Conservation (phyloP, 2,888 invertebrate genomes). For the Macaria liturata region DNA sequence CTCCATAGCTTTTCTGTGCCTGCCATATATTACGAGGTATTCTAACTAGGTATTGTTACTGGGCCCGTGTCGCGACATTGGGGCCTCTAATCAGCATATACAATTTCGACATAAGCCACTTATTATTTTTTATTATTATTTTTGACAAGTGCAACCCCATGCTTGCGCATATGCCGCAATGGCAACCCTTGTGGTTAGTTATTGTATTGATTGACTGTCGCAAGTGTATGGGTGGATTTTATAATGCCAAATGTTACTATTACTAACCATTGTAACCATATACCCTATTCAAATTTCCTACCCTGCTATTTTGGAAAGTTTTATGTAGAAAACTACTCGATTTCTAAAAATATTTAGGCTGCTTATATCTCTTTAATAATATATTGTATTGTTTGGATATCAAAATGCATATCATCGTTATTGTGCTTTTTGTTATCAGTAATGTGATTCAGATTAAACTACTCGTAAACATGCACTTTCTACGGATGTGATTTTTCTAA, state of each 20-base stretch:
- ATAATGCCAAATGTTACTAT: background rate
- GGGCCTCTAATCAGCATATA: conserved; percentile 70
- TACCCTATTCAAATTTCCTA: background rate
- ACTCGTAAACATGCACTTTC: too few relatives aligned
- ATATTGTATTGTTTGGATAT: too few relatives aligned
- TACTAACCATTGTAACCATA: too few relatives aligned
- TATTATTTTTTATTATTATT: conserved; percentile 41
- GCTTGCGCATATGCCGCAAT: conserved; percentile 64
- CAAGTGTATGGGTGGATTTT: conserved; percentile 1
- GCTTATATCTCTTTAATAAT: too few relatives aligned
- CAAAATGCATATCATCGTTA: too few relatives aligned
- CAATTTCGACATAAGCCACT: conserved; percentile 60
- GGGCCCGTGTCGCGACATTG: conserved; percentile 39
- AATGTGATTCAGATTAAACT: too few relatives aligned
- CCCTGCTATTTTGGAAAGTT: too few relatives aligned
- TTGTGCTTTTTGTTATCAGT: too few relatives aligned
- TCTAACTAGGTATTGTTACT: conserved; percentile 67
- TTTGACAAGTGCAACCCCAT: conserved; percentile 65
- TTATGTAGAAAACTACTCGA: too few relatives aligned
- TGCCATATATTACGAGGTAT: conserved; percentile 43
- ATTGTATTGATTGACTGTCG: conserved; percentile 18
- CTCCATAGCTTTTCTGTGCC: conserved; percentile 38
- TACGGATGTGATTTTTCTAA: too few relatives aligned
- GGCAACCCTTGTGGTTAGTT: conserved; percentile 27
- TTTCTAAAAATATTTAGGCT: too few relatives aligned